These are phyloP conservation scores for Aspiorhynchus laticeps DNA, from an alignment of 2,113 vertebrate species.

Conservation along the genomic window DNA sequence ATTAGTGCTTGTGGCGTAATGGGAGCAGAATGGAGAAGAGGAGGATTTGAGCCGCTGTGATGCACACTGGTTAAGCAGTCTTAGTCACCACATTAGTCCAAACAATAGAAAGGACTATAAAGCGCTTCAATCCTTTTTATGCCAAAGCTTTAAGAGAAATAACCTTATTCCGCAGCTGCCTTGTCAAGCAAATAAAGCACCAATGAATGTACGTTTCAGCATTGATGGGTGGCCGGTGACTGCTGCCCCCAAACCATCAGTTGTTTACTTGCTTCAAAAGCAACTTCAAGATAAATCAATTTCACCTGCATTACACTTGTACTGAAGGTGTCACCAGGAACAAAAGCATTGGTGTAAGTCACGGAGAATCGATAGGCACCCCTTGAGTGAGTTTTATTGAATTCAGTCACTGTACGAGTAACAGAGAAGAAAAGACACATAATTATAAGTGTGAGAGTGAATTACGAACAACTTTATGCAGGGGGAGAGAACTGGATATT, in stretches of 20 bases:
- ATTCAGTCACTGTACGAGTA: constrained; percentile 9
- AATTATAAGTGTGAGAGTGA: constrained; percentile 45
- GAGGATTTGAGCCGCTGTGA: constrained; percentile 23
- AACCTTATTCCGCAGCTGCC: background rate
- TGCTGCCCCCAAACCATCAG: background rate
- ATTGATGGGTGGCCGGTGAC: background rate
- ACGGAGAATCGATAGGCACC: constrained; percentile 48
- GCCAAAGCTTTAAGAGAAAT: constrained; percentile 6
- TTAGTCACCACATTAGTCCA: constrained; percentile 9
- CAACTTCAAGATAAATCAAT: constrained; percentile 31
- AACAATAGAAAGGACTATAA: constrained; percentile 14
- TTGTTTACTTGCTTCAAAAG: constrained; percentile 4
- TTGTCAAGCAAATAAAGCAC: constrained; percentile 7
- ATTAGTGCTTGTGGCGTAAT: constrained; percentile 63
- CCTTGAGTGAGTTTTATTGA: constrained; percentile 45
- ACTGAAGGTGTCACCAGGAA: constrained; percentile 36
- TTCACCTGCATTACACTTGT: constrained; percentile 27
- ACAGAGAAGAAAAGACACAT: constrained; percentile 11
- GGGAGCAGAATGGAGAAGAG: constrained; percentile 20
- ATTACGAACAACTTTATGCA: constrained; percentile 34
- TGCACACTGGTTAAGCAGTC: background rate
- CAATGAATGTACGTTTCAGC: background rate
- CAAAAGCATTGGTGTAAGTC: constrained; percentile 45
- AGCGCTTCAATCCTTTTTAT: background rate
- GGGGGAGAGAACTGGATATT: constrained; percentile 29